Evolutionary conservation across 1,140 invertebrate genomes (phyloP), one percentile per base, ranked within the genome.

Genomic region (Lasaia peninsularis): DNA sequence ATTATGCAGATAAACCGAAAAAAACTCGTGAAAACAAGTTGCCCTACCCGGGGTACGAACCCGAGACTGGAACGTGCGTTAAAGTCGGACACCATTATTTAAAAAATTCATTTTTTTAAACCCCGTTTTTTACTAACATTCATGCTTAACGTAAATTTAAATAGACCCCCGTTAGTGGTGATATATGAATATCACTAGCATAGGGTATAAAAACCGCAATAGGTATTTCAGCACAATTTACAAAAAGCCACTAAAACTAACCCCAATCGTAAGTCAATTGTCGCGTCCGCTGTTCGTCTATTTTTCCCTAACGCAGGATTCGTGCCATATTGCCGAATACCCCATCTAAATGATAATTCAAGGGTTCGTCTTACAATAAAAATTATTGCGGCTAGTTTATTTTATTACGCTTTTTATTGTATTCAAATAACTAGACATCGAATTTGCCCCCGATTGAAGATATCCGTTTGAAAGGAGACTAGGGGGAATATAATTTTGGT

Each of bases 331-430:
- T 86, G 83, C 71, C 50, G 60, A 53, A 65, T 72, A 67, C 75
- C 80, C 83, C 74, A 86, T 86, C 81, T 86, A 86, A 86, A 86
- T 86, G 83, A 86, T 86, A 86, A 86, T 86, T 78, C 80, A 73
- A 72, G 73, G 74, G 71, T 67, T 73, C 75, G 77, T 69, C 76
- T 84, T 80, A 84, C 83, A 84, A 86, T 86, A 84, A 86, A 86
- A 86, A 86, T 84, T 86, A 86, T 86, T 83, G 83, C 70, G 80
- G 73, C 76, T 78, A 80, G 79, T 86, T 86, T 84, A 86, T 83
- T 84, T 86, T 86, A 86, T 86, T 86, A 86, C 83, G 72, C 65
- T 81, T 81, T 71, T 74, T 84, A 86, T 86, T 86, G 83, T 82
- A 76, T 78, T 80, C 75, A 74, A 83, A 84, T 78, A 79, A 67